Evolutionary conservation across 1,140 invertebrate genomes (phyloP).

Genomic region (Aphis craccivora): DNA sequence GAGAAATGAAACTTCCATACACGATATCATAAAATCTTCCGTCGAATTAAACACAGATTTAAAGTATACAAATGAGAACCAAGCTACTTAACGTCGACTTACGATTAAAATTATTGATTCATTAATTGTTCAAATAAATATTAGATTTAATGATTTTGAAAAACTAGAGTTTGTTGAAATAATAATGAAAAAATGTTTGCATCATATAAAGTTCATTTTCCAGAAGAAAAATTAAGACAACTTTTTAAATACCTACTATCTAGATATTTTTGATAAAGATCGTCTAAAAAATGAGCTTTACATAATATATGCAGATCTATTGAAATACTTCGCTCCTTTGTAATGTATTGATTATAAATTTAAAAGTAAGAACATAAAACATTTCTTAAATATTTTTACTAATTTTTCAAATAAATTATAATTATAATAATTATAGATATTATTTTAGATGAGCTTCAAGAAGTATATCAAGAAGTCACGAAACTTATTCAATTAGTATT

Average conservation of each 20-base stretch:
- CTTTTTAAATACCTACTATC: conserved; percentile 25
- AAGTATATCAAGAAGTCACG: conserved; percentile 8
- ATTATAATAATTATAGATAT: neutral
- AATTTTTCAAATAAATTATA: neutral
- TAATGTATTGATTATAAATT: neutral
- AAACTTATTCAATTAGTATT: conserved; percentile 23
- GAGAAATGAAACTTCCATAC: neutral
- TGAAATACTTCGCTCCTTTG: neutral
- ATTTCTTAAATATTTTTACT: neutral
- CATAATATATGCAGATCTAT: neutral
- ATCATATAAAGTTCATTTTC: neutral
- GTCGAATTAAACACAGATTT: neutral
- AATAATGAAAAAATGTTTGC: conserved; percentile 27
- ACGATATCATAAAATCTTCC: neutral
- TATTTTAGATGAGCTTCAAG: conserved; percentile 15
- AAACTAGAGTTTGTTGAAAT: conserved; percentile 36
- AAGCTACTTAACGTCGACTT: neutral
- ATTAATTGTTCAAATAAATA: conserved; percentile 22
- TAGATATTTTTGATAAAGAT: conserved; percentile 16
- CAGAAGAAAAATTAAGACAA: neutral
- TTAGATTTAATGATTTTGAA: conserved; percentile 19
- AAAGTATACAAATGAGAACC: neutral
- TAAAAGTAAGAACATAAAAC: neutral
- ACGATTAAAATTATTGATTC: conserved; percentile 27
- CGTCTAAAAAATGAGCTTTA: neutral